Conservation (phyloP, 2,113 vertebrate genomes). For the Lontra canadensis region DNA sequence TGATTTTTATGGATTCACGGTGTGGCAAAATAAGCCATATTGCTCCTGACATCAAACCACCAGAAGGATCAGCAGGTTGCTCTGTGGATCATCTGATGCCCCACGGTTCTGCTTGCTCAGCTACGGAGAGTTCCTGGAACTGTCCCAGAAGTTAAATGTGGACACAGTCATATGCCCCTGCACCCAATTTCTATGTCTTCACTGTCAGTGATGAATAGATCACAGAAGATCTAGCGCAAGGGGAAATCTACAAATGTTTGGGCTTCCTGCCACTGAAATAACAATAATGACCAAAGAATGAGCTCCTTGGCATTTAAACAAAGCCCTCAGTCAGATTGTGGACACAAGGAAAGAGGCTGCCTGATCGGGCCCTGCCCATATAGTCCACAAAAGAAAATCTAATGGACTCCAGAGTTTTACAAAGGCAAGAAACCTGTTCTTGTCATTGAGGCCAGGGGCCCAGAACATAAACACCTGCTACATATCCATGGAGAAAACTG, state of each 20-base stretch:
- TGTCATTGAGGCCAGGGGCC: neutral
- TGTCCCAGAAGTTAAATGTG: neutral
- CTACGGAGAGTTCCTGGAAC: neutral
- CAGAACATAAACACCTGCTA: neutral
- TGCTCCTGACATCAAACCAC: neutral
- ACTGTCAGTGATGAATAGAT: neutral
- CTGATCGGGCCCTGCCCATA: neutral
- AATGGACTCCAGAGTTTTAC: neutral
- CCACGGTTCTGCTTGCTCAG: neutral
- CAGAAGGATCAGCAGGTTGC: neutral
- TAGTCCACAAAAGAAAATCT: neutral
- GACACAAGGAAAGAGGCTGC: constrained; percentile 22
- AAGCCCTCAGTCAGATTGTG: neutral
- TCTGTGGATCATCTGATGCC: neutral
- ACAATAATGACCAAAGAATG: neutral
- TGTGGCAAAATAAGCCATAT: neutral
- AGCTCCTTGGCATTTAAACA: constrained; percentile 16
- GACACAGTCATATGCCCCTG: neutral
- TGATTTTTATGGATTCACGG: neutral
- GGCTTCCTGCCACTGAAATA: neutral
- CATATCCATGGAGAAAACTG: neutral
- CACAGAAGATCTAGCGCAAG: neutral
- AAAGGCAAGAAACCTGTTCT: neutral
- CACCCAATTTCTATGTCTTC: neutral
- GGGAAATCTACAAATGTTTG: constrained; percentile 7